Conservation (phyloP, 2,113 vertebrate species). For the Cavia aperea region DNA sequence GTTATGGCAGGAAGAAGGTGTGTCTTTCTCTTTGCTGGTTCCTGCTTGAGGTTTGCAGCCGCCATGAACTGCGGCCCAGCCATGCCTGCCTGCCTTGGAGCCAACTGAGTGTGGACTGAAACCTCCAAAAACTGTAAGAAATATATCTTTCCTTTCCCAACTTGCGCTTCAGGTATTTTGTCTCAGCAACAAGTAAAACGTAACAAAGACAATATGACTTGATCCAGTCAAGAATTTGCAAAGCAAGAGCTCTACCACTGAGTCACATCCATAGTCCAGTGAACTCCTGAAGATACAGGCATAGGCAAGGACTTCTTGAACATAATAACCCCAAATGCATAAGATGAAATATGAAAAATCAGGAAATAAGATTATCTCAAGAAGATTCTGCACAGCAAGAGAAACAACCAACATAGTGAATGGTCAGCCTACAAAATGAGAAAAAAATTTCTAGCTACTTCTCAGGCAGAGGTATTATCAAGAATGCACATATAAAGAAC, state of each 20-base stretch:
- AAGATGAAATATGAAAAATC: background rate
- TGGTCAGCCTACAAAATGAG: background rate
- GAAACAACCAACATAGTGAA: background rate
- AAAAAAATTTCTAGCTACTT: background rate
- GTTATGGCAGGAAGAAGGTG: no score
- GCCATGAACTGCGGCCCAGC: no score
- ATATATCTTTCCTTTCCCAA: no score
- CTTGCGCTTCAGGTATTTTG: no score
- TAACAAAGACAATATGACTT: background rate
- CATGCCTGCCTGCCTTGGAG: no score
- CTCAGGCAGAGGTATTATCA: background rate
- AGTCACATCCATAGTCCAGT: no score
- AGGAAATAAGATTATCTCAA: background rate
- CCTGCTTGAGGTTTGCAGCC: no score
- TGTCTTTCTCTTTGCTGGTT: no score
- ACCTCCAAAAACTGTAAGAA: no score
- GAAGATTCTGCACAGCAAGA: background rate
- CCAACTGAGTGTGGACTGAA: no score
- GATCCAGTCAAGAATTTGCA: conserved; percentile 6
- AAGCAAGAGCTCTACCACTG: no score
- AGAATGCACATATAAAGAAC: background rate
- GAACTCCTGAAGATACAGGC: background rate
- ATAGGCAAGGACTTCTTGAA: background rate
- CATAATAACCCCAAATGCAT: background rate
- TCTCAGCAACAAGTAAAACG: no score